Conservation (phyloP, 2,797 vertebrate genomes). For the Centroberyx gerrardi region DNA sequence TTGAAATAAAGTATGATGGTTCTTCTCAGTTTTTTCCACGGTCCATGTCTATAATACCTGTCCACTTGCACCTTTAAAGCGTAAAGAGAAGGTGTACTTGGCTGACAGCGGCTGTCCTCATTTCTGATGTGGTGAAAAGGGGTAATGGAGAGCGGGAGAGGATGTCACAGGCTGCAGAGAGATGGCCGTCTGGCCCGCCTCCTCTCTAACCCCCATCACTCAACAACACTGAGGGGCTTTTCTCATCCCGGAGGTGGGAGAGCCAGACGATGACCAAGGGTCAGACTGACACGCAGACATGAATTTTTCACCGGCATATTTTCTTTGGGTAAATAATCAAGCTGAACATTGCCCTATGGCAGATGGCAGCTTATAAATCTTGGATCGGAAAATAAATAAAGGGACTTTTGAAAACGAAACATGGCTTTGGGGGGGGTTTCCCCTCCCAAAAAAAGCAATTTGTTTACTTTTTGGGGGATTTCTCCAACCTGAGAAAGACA, state of each 20-base stretch:
- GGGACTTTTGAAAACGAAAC: slow-evolving; percentile 42
- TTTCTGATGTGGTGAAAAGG: slow-evolving; percentile 63
- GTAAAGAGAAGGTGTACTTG: slow-evolving; percentile 10
- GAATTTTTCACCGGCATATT: slow-evolving; percentile 84
- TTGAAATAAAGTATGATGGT: neutral
- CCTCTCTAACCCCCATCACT: slow-evolving; percentile 76
- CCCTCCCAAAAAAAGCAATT: slow-evolving; percentile 30
- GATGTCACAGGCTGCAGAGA: slow-evolving; percentile 69
- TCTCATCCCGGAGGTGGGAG: slow-evolving; percentile 72
- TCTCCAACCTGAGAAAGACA: slow-evolving; percentile 22
- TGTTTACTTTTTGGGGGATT: slow-evolving; percentile 30
- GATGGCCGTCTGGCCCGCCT: slow-evolving; percentile 61
- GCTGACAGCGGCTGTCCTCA: slow-evolving; percentile 37
- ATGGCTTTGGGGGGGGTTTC: slow-evolving; percentile 14
- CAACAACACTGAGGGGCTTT: slow-evolving; percentile 75
- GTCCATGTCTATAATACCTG: neutral
- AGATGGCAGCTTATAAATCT: slow-evolving; percentile 81
- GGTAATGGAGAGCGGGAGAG: slow-evolving; percentile 52
- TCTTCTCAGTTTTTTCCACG: neutral
- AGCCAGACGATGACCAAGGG: slow-evolving; percentile 72
- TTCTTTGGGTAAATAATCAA: slow-evolving; percentile 85
- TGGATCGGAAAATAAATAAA: slow-evolving; percentile 81
- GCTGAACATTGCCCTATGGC: slow-evolving; percentile 63
- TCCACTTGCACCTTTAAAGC: neutral
- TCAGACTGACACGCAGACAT: slow-evolving; percentile 80